Base-by-base conservation (phyloP, 2,797 vertebrate genomes). In the Acanthornis magna region DNA sequence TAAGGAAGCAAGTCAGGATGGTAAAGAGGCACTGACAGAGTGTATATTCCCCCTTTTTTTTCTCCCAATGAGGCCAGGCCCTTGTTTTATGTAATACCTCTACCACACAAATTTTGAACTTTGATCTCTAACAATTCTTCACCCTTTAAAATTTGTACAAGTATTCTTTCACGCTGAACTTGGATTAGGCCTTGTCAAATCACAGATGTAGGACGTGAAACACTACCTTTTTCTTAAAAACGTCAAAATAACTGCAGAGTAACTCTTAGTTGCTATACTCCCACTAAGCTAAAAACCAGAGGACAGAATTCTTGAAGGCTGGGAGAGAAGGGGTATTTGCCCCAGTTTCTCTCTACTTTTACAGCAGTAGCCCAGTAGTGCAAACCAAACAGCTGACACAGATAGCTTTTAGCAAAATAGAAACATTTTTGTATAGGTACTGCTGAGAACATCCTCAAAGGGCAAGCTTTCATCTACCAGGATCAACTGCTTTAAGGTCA, bases 291-390 rank as follows among this genome's bases (percentile, higher is more conserved):
- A 58, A 48, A 68, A 60, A 53, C 2, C 25, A 86, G 13, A 61
- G 2, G 4, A 50, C 0, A 54, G 5, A 67, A 65, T 50, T 74
- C 48, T 20, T 58, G 36, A 7, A 12, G 14, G 8, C 0, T 14
- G 7, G 2, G 18, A 18, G 22, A 9, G 7, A 4, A 16, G 15
- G 8, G 16, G 27, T 25, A 65, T 23, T 81, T 65, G 42, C 20
- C 57, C 20, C 34, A 26, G 32, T 27, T 34, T 72, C 20, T 16
- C 40, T 72, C 34, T 43, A 21, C 20, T 23, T 54, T 62, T 54
- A 11, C 11, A 80, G 42, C 43, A 74, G 38, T 2, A 90, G 32
- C 26, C 23, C 62, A 47, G 29, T 5, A 68, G 19, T 29, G 55
- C 70, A 55, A 81, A 94, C 48, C 38, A 65, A 75, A 36, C 19